phyloP scores from a whole-genome alignment of 2,113 vertebrate species.

The Heptranchias perlo region DNA sequence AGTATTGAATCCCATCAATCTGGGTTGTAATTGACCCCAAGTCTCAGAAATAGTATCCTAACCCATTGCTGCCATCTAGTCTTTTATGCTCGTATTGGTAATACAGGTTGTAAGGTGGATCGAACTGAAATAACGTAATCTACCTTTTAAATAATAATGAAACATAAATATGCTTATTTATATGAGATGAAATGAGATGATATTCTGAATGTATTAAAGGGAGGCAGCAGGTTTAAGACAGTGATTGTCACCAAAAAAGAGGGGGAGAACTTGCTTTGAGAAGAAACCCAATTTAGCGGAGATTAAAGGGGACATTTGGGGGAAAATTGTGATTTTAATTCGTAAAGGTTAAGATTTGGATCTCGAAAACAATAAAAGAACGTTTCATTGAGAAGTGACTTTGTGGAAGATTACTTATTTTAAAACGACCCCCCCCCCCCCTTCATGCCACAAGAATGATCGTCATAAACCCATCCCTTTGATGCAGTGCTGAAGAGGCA shows the following conservation, averaged over 20 bases:
- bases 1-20: not conserved
- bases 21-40: not conserved
- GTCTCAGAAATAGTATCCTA: not conserved
- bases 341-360: not conserved
- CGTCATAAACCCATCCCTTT: conserved; percentile 17
- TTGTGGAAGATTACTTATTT: not conserved
- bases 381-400: not conserved
- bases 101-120: not conserved
- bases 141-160: not conserved
- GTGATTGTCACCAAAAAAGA: not conserved
- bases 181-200: not conserved
- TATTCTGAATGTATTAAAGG: not conserved
- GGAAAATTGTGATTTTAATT: not conserved
- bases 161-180: not conserved
- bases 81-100: not conserved
- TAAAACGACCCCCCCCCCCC: too few relatives aligned
- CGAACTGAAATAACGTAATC: not conserved
- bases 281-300: not conserved
- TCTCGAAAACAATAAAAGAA: not conserved
- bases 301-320: not conserved
- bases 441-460: not conserved
- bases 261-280: not conserved
- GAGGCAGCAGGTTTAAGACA: not conserved
- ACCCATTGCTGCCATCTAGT: not conserved
- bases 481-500: conserved; percentile 6